These are phyloP conservation scores for Silurus asotus DNA, from an alignment of 2,113 vertebrate species.

Conservation along the genomic window DNA sequence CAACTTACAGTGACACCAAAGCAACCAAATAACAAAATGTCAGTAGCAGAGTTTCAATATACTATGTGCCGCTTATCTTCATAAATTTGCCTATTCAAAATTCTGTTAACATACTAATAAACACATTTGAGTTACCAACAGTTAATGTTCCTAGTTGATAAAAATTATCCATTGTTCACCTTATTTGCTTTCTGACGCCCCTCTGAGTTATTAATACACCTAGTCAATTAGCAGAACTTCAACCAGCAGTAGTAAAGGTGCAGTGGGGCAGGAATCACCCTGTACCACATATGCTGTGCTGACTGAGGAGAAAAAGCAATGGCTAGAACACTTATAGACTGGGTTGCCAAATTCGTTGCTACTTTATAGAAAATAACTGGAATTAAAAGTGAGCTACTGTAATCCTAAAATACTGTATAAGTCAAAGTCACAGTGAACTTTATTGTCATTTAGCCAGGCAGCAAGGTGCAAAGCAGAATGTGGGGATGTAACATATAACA, in stretches of 20 bases:
- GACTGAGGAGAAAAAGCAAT: not conserved
- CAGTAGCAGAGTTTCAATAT: not conserved
- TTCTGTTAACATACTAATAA: not conserved
- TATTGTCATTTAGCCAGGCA: no score
- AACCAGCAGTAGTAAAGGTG: not conserved
- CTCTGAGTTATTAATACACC: not conserved
- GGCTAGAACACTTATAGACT: not conserved
- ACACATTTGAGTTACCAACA: not conserved
- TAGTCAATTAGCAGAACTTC: no score
- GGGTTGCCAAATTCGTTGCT: not conserved
- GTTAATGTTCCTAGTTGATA: not conserved
- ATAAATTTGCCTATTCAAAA: not conserved
- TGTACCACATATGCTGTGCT: not conserved
- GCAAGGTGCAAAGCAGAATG: no score
- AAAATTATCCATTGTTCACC: not conserved
- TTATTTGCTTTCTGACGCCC: not conserved
- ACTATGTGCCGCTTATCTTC: not conserved
- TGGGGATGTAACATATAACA: no score
- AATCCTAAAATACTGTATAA: no score
- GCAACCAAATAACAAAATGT: not conserved
- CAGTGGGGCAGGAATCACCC: not conserved
- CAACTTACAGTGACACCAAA: not conserved
- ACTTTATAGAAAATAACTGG: not conserved
- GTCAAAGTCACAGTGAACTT: no score
- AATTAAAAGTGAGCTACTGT: no score